Evolutionary conservation across 2,888 invertebrate genomes (phyloP).

Genomic region (Ichneumon xanthorius): DNA sequence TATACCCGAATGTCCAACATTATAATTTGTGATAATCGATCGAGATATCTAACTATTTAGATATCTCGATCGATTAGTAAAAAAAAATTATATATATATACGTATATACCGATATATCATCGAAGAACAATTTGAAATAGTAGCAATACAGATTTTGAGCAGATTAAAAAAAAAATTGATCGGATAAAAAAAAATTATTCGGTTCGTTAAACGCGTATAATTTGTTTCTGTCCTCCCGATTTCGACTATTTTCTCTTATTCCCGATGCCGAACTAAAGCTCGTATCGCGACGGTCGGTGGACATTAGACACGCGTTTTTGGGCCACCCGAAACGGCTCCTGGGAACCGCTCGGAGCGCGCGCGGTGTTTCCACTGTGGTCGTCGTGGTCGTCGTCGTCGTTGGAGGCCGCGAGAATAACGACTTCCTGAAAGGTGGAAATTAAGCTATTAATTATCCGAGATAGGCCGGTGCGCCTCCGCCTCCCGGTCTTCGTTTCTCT

Average conservation of each 20-base stretch:
- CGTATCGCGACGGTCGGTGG: conserved; percentile 31
- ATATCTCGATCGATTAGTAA: too few species aligned
- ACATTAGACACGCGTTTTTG: conserved; percentile 61
- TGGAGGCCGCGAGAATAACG: conserved; percentile 74
- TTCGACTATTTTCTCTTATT: conserved; percentile 34
- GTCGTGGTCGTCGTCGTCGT: conserved; percentile 71
- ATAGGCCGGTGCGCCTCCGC: conserved; percentile 59
- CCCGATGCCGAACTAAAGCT: conserved; percentile 11
- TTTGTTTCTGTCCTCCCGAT: conserved; percentile 10
- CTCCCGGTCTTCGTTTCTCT: conserved; percentile 50
- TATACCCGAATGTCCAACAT: too few species aligned
- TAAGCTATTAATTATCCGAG: conserved; percentile 82
- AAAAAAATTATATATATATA: too few species aligned
- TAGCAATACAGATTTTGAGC: too few species aligned
- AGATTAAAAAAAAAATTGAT: too few species aligned
- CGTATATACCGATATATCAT: too few species aligned
- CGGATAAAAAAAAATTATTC: neutral
- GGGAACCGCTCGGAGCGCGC: conserved; percentile 59
- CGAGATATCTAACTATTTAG: too few species aligned
- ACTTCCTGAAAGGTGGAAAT: conserved; percentile 83
- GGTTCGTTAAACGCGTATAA: conserved; percentile 4
- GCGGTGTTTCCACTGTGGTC: conserved; percentile 31
- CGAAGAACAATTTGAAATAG: too few species aligned
- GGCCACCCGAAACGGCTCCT: conserved; percentile 65
- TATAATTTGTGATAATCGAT: too few species aligned